Evolutionary conservation across 1,140 invertebrate species (phyloP).

Genomic region (Dolichoris vasculosae): DNA sequence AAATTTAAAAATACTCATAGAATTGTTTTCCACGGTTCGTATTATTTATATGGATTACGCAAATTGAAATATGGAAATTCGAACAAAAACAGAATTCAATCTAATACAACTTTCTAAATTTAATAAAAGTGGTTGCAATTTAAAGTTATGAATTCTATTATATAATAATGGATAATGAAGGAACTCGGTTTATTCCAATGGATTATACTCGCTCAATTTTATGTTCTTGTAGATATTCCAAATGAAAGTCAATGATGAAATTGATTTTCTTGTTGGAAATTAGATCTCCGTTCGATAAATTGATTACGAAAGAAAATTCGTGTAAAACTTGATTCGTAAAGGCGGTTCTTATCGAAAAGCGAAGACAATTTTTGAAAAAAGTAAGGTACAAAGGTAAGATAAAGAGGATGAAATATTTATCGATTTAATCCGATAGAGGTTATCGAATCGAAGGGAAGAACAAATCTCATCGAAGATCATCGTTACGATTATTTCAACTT

Average conservation of each 20-base stretch:
- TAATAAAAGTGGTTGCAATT: neutral
- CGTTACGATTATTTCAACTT: too few species aligned
- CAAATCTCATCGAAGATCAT: too few species aligned
- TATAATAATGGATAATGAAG: neutral
- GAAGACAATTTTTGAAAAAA: neutral
- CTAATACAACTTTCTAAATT: neutral
- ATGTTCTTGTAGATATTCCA: neutral
- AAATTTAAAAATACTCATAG: neutral
- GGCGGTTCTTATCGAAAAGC: neutral
- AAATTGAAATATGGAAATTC: neutral
- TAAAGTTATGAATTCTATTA: neutral
- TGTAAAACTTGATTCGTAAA: neutral
- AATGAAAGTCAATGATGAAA: neutral
- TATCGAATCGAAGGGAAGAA: too few species aligned
- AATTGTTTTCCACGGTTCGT: neutral
- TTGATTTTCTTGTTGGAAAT: neutral
- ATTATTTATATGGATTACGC: neutral
- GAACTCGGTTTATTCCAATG: neutral
- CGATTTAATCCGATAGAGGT: too few species aligned
- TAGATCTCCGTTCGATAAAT: neutral
- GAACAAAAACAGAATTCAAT: neutral
- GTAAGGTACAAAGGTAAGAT: neutral
- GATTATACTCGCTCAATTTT: too few species aligned
- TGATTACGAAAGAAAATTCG: neutral
- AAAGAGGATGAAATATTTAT: neutral